Evolutionary conservation across 2,797 vertebrate genomes (phyloP).

Genomic region (Perodicticus potto): DNA sequence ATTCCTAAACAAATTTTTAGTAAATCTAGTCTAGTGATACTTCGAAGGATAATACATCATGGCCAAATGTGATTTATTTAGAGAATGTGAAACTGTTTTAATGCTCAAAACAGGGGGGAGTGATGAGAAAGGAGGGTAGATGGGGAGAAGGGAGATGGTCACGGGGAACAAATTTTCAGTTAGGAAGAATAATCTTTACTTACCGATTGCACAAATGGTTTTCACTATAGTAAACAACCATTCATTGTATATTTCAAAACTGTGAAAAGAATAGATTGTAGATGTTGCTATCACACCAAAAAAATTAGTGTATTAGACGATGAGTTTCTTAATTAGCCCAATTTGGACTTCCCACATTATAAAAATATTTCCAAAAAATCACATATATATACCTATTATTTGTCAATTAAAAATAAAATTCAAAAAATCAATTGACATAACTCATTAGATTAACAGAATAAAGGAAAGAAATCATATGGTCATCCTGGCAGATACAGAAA

Average conservation of each 20-base stretch:
- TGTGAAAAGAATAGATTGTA: background rate
- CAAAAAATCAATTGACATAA: background rate
- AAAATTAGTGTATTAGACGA: background rate
- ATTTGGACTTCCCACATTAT: background rate
- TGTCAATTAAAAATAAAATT: background rate
- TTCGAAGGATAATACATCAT: background rate
- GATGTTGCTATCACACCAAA: background rate
- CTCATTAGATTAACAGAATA: background rate
- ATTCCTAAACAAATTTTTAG: constrained; percentile 2
- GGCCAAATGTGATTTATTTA: background rate
- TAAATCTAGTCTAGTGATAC: constrained; percentile 24
- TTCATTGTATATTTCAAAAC: background rate
- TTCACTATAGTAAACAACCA: background rate
- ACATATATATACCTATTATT: background rate
- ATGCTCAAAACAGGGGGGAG: background rate
- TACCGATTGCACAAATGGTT: background rate
- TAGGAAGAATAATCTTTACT: background rate
- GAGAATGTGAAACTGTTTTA: background rate
- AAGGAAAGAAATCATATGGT: background rate
- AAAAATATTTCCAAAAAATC: background rate
- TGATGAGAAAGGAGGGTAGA: background rate
- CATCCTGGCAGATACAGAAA: background rate
- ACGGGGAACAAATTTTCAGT: background rate
- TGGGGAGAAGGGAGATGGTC: too few species aligned
- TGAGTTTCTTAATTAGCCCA: background rate